A percentile compares a stretch with the other conserved stretches of the same genome.
These are phyloP conservation scores for Premnoplex brunnescens DNA, from an alignment of 2,797 vertebrate genomes.

Conservation along the genomic window DNA sequence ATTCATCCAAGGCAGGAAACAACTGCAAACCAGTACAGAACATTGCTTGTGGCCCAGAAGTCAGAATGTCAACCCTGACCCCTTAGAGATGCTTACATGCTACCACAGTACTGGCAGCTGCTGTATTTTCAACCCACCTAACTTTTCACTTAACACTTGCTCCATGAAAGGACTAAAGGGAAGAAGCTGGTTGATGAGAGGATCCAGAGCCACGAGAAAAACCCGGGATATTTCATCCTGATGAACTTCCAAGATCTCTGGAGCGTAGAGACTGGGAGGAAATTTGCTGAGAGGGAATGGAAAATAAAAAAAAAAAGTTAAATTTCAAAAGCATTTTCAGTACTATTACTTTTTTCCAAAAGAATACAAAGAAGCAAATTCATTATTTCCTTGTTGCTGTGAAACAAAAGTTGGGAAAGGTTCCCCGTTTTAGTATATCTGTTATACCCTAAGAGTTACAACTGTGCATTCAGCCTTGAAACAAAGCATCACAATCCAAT, in stretches of 20 bases:
- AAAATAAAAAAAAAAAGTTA: neutral
- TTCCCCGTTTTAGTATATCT: neutral
- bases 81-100: neutral
- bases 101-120: neutral
- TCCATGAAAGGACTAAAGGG: slow-evolving; percentile 83
- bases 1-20: neutral
- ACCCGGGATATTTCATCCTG: slow-evolving; percentile 82
- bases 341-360: neutral
- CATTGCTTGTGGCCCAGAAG: neutral
- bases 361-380: neutral
- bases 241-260: slow-evolving; percentile 72
- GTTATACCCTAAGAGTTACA: neutral
- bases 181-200: slow-evolving; percentile 85
- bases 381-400: neutral
- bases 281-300: slow-evolving; percentile 79
- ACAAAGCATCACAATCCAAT: neutral
- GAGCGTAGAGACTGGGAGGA: slow-evolving; percentile 84
- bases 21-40: neutral
- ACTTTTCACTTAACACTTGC: slow-evolving; percentile 77
- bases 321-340: neutral
- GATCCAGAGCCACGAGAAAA: slow-evolving; percentile 86
- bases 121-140: slow-evolving; percentile 71
- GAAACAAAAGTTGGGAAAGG: neutral
- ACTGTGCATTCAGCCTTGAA: neutral
- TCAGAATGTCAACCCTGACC: neutral